phyloP scores from a whole-genome alignment of 1,140 invertebrate genomes.

The Achatina immaculata region DNA sequence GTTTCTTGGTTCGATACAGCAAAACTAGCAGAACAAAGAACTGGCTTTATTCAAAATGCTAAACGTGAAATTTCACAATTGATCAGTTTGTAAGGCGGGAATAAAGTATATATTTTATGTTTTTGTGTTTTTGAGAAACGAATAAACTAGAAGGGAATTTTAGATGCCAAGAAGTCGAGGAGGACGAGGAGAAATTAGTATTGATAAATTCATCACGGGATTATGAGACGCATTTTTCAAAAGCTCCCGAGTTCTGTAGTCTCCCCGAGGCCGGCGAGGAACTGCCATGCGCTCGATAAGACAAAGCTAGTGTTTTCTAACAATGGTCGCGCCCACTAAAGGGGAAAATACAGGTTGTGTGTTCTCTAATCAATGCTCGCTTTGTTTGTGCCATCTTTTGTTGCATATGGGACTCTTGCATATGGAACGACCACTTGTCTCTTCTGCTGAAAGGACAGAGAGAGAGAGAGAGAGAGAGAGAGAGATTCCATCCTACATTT shows the following conservation, averaged over 20 bases:
- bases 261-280: neutral
- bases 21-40: conserved; percentile 13
- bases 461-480: too few species aligned
- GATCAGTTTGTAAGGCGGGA: conserved; percentile 7
- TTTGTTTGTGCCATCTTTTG: conserved; percentile 19
- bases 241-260: neutral
- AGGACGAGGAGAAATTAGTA: neutral
- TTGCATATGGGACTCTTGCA: neutral
- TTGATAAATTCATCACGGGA: conserved; percentile 1
- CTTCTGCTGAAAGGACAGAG: neutral
- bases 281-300: conserved; percentile 1
- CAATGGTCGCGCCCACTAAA: conserved; percentile 4
- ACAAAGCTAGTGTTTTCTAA: conserved; percentile 21
- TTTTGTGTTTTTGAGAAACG: too few species aligned
- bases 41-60: conserved; percentile 7
- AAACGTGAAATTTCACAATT: conserved; percentile 1
- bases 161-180: neutral
- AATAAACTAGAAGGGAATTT: neutral
- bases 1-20: neutral
- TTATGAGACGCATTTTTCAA: neutral
- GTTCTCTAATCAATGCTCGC: conserved; percentile 8
- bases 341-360: neutral
- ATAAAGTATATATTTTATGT: neutral
- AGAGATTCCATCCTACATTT: too few species aligned
- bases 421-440: neutral